A percentile compares a stretch with the other conserved stretches of the same genome.
Evolutionary conservation across 2,888 invertebrate genomes (phyloP).

Genomic region (Carabus problematicus): DNA sequence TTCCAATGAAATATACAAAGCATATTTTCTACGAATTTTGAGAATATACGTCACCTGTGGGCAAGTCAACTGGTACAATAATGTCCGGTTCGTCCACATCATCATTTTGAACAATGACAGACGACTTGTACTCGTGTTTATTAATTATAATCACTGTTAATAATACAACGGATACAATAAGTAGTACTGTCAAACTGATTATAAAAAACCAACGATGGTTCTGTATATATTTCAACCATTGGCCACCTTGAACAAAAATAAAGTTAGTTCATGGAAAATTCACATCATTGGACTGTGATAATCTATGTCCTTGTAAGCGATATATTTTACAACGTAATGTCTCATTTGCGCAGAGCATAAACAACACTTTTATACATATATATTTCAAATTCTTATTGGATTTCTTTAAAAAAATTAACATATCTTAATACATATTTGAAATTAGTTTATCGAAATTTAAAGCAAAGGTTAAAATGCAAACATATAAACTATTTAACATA

Average conservation of each 20-base stretch:
- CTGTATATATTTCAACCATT: constrained; percentile 43
- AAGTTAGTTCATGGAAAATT: constrained; percentile 11
- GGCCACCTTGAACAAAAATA: constrained; percentile 45
- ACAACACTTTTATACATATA: too few species aligned
- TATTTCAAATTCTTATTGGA: too few species aligned
- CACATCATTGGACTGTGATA: neutral
- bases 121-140: neutral
- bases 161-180: constrained; percentile 43
- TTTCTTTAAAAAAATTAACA: too few species aligned
- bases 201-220: neutral
- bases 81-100: neutral
- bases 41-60: too few species aligned
- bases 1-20: too few species aligned
- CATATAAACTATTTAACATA: too few species aligned
- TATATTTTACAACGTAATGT: neutral
- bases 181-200: constrained; percentile 16
- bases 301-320: constrained; percentile 9
- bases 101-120: constrained; percentile 5
- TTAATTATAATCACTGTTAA: constrained; percentile 41
- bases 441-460: too few species aligned
- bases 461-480: too few species aligned
- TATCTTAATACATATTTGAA: too few species aligned
- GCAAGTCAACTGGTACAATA: too few species aligned
- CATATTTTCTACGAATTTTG: too few species aligned
- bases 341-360: neutral